Evolutionary conservation across 2,797 vertebrate genomes (phyloP).

Genomic region (Sarcophilus harrisii): DNA sequence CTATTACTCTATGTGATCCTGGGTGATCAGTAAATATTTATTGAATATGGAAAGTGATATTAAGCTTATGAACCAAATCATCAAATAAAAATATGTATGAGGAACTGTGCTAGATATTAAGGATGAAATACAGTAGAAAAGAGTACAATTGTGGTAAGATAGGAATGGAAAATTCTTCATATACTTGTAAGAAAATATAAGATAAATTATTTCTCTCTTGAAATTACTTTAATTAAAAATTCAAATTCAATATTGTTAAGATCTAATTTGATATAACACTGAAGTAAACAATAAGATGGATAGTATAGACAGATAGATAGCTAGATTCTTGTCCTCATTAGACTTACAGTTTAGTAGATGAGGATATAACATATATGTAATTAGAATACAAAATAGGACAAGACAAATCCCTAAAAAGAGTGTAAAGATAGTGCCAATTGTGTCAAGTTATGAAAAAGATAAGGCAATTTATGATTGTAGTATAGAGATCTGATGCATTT

Average conservation of each 20-base stretch:
- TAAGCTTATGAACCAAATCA: conserved; percentile 1
- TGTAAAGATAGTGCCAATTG: neutral
- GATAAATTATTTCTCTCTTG: conserved; percentile 4
- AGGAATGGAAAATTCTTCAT: neutral
- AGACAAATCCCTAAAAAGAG: neutral
- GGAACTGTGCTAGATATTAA: neutral
- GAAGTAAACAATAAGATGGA: neutral
- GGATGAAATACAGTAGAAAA: neutral
- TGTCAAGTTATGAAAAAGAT: neutral
- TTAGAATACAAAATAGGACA: neutral
- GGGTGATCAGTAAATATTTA: neutral
- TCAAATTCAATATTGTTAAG: neutral
- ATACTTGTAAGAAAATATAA: neutral
- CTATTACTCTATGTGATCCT: neutral
- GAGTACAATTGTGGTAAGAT: neutral
- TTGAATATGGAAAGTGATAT: neutral
- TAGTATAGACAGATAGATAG: neutral
- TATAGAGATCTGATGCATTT: neutral
- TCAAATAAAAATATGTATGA: neutral
- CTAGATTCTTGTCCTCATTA: neutral
- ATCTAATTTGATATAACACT: neutral
- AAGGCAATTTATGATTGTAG: neutral
- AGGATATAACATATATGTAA: neutral
- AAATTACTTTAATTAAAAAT: neutral
- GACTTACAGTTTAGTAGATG: neutral